Conservation (phyloP, 2,888 invertebrate species). For the Eugnorisma glareosa region DNA sequence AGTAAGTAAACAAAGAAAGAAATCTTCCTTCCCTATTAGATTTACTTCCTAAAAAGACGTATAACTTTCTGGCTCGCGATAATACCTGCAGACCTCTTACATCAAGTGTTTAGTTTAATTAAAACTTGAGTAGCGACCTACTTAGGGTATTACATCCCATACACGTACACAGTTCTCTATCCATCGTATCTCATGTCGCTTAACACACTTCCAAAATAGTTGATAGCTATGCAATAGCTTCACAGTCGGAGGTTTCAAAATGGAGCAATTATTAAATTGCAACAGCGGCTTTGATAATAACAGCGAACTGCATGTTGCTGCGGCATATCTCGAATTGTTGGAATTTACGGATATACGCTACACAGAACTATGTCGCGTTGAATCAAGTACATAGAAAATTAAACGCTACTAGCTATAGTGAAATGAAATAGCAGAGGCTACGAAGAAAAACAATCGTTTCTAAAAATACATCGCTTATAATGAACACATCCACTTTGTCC, state of each 20-base stretch:
- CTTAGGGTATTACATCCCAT: conserved; percentile 34
- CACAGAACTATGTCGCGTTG: neutral
- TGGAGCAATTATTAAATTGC: conserved; percentile 53
- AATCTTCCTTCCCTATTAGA: conserved; percentile 69
- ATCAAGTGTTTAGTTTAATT: conserved; percentile 67
- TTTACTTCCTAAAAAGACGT: conserved; percentile 70
- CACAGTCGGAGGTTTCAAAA: conserved; percentile 35
- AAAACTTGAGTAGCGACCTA: conserved; percentile 63
- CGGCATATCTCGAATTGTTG: conserved; percentile 26
- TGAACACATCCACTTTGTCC: conserved; percentile 38
- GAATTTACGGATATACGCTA: conserved; percentile 7
- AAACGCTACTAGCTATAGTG: neutral
- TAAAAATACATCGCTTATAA: conserved; percentile 27
- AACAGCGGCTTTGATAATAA: conserved; percentile 47
- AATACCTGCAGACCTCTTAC: conserved; percentile 61
- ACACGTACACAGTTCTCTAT: conserved; percentile 11
- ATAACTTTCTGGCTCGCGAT: conserved; percentile 67
- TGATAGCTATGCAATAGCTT: conserved; percentile 54
- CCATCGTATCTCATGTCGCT: conserved; percentile 34
- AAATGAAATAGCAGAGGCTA: neutral
- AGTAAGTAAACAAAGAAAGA: conserved; percentile 67
- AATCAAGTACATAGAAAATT: neutral
- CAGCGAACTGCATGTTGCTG: conserved; percentile 30
- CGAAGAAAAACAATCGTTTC: neutral
- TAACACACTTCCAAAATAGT: conserved; percentile 52